Evolutionary conservation across 2,797 vertebrate genomes (phyloP).

Genomic region (Natrix natrix): DNA sequence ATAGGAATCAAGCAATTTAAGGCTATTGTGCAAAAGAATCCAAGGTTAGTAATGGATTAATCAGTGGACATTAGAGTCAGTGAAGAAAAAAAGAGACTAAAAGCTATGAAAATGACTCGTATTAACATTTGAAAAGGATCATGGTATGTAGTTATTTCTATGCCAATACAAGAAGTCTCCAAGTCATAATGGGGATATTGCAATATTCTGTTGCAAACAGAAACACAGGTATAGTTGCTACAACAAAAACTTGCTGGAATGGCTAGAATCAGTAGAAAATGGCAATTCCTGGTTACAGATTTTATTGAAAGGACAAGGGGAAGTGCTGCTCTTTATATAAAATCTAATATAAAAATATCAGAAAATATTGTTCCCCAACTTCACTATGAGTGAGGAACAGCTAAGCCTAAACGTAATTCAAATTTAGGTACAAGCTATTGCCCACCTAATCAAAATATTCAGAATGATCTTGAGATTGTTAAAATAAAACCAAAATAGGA

Average conservation of each 20-base stretch:
- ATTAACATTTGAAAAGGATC: neutral
- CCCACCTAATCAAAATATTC: neutral
- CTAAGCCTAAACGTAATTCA: neutral
- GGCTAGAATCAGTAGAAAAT: neutral
- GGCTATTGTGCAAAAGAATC: neutral
- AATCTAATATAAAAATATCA: neutral
- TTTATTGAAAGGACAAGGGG: neutral
- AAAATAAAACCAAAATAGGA: neutral
- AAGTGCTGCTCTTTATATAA: neutral
- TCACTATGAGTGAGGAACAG: neutral
- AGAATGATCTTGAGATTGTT: neutral
- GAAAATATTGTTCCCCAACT: neutral
- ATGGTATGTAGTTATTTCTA: neutral
- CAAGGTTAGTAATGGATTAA: neutral
- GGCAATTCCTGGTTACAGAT: neutral
- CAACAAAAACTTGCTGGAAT: neutral
- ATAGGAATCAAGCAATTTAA: neutral
- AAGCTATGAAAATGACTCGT: neutral
- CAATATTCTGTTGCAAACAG: neutral
- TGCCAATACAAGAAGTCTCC: neutral
- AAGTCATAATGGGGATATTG: neutral
- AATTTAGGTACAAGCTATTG: neutral
- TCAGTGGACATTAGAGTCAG: neutral
- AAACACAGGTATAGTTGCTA: neutral
- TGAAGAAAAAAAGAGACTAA: neutral